Conservation (phyloP, 1,140 invertebrate species). For the Octopus sinensis region DNA sequence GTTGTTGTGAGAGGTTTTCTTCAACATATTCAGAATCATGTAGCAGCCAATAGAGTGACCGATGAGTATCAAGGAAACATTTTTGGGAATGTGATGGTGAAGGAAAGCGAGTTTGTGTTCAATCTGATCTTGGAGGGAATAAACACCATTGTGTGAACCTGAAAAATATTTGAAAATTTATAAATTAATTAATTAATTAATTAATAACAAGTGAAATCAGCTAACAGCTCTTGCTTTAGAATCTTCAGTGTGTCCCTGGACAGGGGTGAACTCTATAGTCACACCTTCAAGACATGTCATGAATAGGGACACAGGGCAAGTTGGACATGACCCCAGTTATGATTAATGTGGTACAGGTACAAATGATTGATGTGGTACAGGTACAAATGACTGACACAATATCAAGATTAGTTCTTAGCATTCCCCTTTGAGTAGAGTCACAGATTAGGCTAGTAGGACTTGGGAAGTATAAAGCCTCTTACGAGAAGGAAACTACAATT, state of each 20-base stretch:
- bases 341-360: too few relatives aligned
- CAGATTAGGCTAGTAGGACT: too few relatives aligned
- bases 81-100: constrained; percentile 67
- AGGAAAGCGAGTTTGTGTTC: constrained; percentile 78
- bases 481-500: too few relatives aligned
- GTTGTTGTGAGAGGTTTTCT: constrained; percentile 47
- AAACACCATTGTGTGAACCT: background rate
- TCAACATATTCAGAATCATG: constrained; percentile 73
- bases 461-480: too few relatives aligned
- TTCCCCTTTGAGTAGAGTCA: too few relatives aligned
- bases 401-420: too few relatives aligned
- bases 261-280: constrained; percentile 13
- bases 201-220: background rate
- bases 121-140: constrained; percentile 70
- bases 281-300: too few relatives aligned
- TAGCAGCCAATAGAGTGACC: constrained; percentile 84
- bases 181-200: background rate
- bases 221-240: background rate
- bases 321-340: too few relatives aligned
- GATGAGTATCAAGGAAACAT: constrained; percentile 66
- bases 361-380: too few relatives aligned
- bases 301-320: too few relatives aligned
- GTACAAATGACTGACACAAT: too few relatives aligned
- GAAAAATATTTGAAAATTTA: background rate
- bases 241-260: background rate